Evolutionary conservation across 2,888 invertebrate genomes (phyloP).

Genomic region (Eutolmus rufibarbis): DNA sequence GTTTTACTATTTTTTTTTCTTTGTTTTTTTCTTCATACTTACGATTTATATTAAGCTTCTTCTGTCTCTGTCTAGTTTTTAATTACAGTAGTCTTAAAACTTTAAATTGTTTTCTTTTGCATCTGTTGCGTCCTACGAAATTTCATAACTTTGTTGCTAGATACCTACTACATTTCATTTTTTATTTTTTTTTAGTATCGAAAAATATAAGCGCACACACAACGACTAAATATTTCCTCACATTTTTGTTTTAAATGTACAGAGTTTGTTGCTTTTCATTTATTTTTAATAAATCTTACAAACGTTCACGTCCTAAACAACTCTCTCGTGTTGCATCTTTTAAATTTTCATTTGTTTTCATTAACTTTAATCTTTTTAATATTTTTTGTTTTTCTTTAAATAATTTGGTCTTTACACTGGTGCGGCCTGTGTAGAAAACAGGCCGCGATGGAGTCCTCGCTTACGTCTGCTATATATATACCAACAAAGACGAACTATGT

Average conservation of each 20-base stretch:
- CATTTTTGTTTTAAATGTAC: not conserved
- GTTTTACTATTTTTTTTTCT: not conserved
- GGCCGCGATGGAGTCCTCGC: conserved; percentile 9
- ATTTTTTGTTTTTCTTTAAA: conserved; percentile 35
- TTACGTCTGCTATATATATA: conserved; percentile 38
- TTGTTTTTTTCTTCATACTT: not conserved
- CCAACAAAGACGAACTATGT: conserved; percentile 32
- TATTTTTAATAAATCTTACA: conserved; percentile 35
- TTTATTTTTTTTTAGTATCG: conserved; percentile 38
- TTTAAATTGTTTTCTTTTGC: conserved; percentile 9
- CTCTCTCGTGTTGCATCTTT: not conserved
- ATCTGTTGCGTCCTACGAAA: conserved; percentile 31
- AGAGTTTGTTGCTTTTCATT: not conserved
- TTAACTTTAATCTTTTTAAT: not conserved
- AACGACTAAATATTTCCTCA: conserved; percentile 44
- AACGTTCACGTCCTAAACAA: conserved; percentile 29
- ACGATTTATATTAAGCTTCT: not conserved
- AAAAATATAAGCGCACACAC: conserved; percentile 49
- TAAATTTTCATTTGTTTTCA: not conserved
- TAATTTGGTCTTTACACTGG: conserved; percentile 39
- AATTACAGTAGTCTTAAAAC: conserved; percentile 15
- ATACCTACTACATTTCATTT: not conserved
- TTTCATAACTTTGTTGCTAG: conserved; percentile 13
- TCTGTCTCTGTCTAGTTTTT: not conserved
- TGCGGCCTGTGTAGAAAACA: conserved; percentile 19